Percentiles rank a stretch among this genome's conserved stretches.
phyloP scores from a whole-genome alignment of 92 coral and sea anemone genomes.

The Epizoanthus fatuus region DNA sequence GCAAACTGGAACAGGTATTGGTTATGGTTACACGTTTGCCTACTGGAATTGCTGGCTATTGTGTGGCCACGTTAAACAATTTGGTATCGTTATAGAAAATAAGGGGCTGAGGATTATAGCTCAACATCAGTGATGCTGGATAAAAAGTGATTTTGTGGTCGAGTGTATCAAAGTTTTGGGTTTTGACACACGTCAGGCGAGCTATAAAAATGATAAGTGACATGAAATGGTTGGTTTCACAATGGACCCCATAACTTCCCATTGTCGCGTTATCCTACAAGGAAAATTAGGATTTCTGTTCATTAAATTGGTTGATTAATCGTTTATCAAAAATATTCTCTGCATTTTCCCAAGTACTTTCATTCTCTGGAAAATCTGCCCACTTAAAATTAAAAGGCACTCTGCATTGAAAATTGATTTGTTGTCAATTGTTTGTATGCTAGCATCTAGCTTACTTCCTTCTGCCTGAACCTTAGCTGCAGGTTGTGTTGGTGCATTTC shows the following conservation, averaged over 20 bases:
- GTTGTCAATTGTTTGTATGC: background rate
- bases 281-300: background rate
- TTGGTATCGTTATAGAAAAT: slow-evolving; percentile 10
- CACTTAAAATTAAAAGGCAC: slow-evolving; percentile 45
- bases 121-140: background rate
- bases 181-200: background rate
- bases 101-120: background rate
- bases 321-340: background rate
- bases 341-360: slow-evolving; percentile 70
- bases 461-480: too few species aligned
- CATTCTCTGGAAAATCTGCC: slow-evolving; percentile 35
- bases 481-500: background rate
- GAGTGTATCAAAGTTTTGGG: slow-evolving; percentile 11
- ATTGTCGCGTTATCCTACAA: background rate
- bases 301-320: background rate
- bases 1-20: background rate
- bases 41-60: background rate
- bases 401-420: too few species aligned
- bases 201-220: background rate
- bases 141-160: background rate
- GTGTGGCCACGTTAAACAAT: background rate
- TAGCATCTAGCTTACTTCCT: too few species aligned
- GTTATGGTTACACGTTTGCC: background rate
- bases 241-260: too few species aligned
- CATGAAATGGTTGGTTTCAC: background rate